phyloP scores from a whole-genome alignment of 2,797 vertebrate species.

The Phrynocephalus vlangalii region DNA sequence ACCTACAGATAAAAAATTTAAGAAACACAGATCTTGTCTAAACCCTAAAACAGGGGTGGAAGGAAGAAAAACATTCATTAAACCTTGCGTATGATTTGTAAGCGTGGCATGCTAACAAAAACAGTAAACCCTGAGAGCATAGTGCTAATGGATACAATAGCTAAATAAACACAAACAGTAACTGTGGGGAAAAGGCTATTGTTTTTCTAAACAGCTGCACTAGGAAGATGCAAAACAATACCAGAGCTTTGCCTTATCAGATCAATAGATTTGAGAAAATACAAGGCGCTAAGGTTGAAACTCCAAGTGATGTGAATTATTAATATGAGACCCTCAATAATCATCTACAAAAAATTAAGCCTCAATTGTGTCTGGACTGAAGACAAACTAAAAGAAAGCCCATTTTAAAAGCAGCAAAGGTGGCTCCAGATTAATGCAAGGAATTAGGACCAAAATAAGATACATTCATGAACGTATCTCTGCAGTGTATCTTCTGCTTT shows the following conservation, averaged over 20 bases:
- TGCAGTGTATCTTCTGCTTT: not conserved
- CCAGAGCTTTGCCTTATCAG: not conserved
- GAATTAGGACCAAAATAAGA: not conserved
- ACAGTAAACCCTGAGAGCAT: not conserved
- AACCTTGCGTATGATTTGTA: conserved; percentile 48
- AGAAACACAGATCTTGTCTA: conserved; percentile 38
- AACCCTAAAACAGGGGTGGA: not conserved
- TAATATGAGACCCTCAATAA: not conserved
- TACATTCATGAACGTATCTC: not conserved
- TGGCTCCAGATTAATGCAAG: not conserved
- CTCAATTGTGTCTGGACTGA: not conserved
- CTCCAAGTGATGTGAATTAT: not conserved
- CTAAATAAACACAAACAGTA: conserved; percentile 48
- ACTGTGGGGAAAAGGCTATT: not conserved
- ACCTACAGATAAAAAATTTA: not conserved
- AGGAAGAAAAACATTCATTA: conserved; percentile 19
- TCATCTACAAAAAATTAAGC: not conserved
- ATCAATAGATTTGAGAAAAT: not conserved
- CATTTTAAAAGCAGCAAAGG: not conserved
- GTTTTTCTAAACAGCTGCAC: not conserved
- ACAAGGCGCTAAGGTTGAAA: not conserved
- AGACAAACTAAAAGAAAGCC: not conserved
- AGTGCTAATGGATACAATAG: not conserved
- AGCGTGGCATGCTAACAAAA: conserved; percentile 45
- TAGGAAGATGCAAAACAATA: not conserved